phyloP scores from a whole-genome alignment of 2,113 vertebrate genomes.

The Cepphus grylle region DNA sequence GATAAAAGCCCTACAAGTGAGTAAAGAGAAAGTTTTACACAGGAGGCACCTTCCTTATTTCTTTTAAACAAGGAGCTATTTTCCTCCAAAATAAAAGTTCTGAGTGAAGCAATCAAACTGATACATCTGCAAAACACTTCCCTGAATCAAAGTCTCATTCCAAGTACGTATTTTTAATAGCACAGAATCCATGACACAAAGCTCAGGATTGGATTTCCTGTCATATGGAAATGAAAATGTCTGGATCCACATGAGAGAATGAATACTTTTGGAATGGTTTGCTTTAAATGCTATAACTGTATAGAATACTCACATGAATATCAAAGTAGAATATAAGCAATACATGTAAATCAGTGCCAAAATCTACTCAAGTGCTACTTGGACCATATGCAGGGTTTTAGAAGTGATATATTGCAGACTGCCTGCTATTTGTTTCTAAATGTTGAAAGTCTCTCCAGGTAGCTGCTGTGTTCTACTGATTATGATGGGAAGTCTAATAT shows the following conservation, averaged over 20 bases:
- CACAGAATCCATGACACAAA: not conserved
- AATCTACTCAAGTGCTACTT: not conserved
- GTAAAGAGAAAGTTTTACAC: not conserved
- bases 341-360: not conserved
- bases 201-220: not conserved
- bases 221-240: not conserved
- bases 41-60: not conserved
- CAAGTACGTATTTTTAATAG: not conserved
- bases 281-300: not conserved
- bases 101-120: constrained; percentile 4
- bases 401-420: not conserved
- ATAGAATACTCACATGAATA: not conserved
- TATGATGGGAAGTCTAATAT: not conserved
- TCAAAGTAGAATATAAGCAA: not conserved
- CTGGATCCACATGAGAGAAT: not conserved
- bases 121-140: not conserved
- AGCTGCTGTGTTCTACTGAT: not conserved
- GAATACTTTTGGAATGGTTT: not conserved
- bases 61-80: not conserved
- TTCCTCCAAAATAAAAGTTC: not conserved
- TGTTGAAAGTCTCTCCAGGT: not conserved
- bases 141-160: not conserved
- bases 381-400: not conserved
- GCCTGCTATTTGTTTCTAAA: not conserved
- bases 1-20: not conserved